Evolutionary conservation across 2,888 invertebrate species (phyloP).

Genomic region (Scaptomyza cyrtandrae): DNA sequence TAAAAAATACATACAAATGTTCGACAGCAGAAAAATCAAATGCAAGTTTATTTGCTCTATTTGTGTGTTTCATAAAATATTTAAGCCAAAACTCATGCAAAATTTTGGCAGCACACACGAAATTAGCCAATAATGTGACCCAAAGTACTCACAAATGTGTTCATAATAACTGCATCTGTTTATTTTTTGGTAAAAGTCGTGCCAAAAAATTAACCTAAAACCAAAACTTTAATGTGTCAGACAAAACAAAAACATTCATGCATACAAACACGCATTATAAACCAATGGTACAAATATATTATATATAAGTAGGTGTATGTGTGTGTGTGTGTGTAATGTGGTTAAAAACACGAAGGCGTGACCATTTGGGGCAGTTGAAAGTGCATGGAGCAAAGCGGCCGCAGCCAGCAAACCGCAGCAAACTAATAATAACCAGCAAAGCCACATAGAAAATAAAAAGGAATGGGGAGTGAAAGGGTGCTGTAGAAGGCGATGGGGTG

Average conservation of each 20-base stretch:
- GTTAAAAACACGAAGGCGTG: constrained; percentile 44
- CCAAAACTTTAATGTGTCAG: constrained; percentile 45
- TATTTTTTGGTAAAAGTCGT: constrained; percentile 10
- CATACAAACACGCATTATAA: constrained; percentile 27
- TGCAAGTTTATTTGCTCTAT: background rate
- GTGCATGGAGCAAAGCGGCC: constrained; percentile 54
- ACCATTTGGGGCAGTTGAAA: constrained; percentile 19
- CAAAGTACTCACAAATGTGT: constrained; percentile 5
- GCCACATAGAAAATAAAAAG: constrained; percentile 53
- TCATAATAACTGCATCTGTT: constrained; percentile 1
- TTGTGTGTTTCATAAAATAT: constrained; percentile 12
- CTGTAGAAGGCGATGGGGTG: background rate
- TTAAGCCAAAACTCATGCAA: background rate
- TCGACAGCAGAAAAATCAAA: background rate
- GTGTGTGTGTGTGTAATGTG: constrained; percentile 44
- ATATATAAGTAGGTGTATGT: constrained; percentile 21
- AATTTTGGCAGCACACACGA: constrained; percentile 9
- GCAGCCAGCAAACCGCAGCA: constrained; percentile 65
- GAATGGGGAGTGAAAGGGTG: background rate
- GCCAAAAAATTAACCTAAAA: constrained; percentile 30
- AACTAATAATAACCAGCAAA: constrained; percentile 77
- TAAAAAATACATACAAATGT: background rate
- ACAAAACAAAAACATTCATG: constrained; percentile 8
- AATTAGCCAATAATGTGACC: constrained; percentile 22
- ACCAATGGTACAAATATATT: constrained; percentile 57